Evolutionary conservation across 2,797 vertebrate species (phyloP), one percentile per base, ranked within the genome.

Genomic region (Varecia variegata): DNA sequence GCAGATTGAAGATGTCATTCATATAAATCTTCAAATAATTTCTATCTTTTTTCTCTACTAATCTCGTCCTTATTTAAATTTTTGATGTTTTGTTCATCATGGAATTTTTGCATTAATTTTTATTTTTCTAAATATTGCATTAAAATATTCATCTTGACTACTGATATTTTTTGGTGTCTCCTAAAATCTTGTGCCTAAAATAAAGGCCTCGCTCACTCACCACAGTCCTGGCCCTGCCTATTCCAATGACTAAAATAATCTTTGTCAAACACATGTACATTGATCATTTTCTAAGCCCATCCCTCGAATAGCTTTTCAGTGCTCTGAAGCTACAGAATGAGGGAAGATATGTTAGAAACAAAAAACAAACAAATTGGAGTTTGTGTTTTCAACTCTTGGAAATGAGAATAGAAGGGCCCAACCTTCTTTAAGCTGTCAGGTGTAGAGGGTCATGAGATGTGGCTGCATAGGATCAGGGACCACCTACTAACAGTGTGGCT

Each of bases 251-350:
- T 83, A 9, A 65, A 86, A 65, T 3, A 76, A 76, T n/a, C 52
- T 18, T n/a, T 88, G 7, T 79, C 62, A 68, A 74, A 68, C 12
- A 25, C 5, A 56, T 27, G 17, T 7, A 40, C 7, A 32, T 32
- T 52, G 21, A 23, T 21, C 50, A 77, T 45, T 84, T 88, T 92
- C 68, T 50, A 32, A 93, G 54, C 71, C 45, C 21, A 30, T n/a
- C 23, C n/a, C 18, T 54, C 71, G 40, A 93, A 80, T 43, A 52
- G 45, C 17, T 92, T 86, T 58, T 52, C 5, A 73, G 47, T 32
- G 20, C 54, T 82, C 84, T 71, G 87, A 97, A 93, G 45, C 52
- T 71, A 93, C 54, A 95, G 47, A 73, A 32, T 13, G 50, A 84
- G 30, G 13, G 21, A 93, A 40, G 58, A 30, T 70, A 38, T 21